Base-by-base conservation (phyloP, 1,140 invertebrate species). In the Nymphalis io region DNA sequence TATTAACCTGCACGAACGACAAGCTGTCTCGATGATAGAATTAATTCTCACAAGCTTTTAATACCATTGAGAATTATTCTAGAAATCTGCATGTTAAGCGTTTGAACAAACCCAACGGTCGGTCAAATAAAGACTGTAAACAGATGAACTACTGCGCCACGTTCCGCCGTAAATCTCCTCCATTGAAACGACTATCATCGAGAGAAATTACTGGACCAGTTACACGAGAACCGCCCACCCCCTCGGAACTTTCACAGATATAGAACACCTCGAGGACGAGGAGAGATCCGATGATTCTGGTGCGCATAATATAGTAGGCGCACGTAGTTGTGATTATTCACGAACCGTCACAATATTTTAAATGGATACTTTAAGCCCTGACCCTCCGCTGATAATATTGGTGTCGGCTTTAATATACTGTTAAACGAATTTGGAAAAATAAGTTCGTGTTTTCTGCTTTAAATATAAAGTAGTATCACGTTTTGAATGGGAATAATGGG, bases 101-200 rank as follows among this genome's bases (percentile, higher is more conserved):
- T 71, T 79, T 74, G 69, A 77, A 81, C 76, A 80, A 62, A 62
- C 74, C 70, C 18, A 74, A 79, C 76, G 78, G 75, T 81, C 77
- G 75, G 71, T 76, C 76, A 81, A 85, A 84, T 87, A 80, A 85
- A 87, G 82, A 78, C 79, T 60, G 76, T 48, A 73, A 78, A 72
- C 76, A 80, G 80, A 87, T 79, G 82, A 81, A 85, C 79, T 77
- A 80, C 78, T 74, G 73, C 72, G 69, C 65, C 78, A 78, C 70
- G 68, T 71, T 73, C 60, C 72, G 70, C 72, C 73, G 80, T 89
- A 88, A 88, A 86, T 86, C 80, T 75, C 70, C 65, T 68, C 85
- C 82, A 89, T 89, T 89, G 78, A 89, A 87, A 85, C 80, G 87
- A 89, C 87, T 76, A 88, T 89, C 87, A 89, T 75, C 72, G 70